Base-by-base conservation (phyloP, 1,140 invertebrate species). In the Drosophila bifasciata region DNA sequence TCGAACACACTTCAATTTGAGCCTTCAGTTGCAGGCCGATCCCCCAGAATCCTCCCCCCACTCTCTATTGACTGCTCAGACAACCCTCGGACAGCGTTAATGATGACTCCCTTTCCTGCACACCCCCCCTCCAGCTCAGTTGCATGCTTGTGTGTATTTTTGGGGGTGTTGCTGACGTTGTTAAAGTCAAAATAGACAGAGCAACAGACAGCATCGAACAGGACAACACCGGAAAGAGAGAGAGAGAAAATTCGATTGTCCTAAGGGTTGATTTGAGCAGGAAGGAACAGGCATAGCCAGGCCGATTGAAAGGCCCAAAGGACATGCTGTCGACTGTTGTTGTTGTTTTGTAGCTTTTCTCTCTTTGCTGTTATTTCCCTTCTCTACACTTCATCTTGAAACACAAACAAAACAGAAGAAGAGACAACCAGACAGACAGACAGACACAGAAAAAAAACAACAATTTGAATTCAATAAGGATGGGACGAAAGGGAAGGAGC, bases 121-220 rank as follows among this genome's bases (percentile, higher is more conserved):
- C n/a, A n/a, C 43, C 25, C 25, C 23, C 9, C 28, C 25, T 36
- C 11, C 23, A 53, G 21, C 6, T 15, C 36, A 44, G 67, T 21
- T 55, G 49, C 64, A 57, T 52, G 60, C 69, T 41, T 70, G 44
- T 49, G 52, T 58, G 49, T 61, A 23, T 46, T 59, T 84, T 60
- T 49, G 83, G 77, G 81, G 83, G 81, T 86, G 81, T 81, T 81
- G 77, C 81, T 81, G 83, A 77, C 69, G 83, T 78, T 86, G 83
- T 86, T 88, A 86, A 86, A 86, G 81, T 81, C 81, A 86, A 81
- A 88, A 78, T 75, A 75, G 70, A 74, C 68, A 68, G 69, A n/a
- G 59, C 62, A 60, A 71, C 79, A 84, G 69, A 66, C 56, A 40
- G 40, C 17, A 51, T 28, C 3, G 72, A 50, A 32, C 66, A 43